A percentile compares a stretch with the other conserved stretches of the same genome.
These are phyloP conservation scores for Dasypus novemcinctus DNA, from an alignment of 2,113 vertebrate species.

Conservation along the genomic window DNA sequence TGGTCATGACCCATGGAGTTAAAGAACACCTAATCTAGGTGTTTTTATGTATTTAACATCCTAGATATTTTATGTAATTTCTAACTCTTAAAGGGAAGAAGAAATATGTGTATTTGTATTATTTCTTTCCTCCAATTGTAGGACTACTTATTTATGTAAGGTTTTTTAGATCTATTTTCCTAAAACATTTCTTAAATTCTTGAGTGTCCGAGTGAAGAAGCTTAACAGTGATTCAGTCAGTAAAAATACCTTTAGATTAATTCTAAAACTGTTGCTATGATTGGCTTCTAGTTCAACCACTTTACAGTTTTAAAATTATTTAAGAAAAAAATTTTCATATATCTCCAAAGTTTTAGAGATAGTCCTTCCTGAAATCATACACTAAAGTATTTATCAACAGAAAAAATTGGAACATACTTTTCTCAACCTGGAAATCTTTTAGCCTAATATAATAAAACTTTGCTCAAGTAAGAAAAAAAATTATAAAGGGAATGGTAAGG, in stretches of 20 bases:
- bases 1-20: background rate
- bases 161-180: background rate
- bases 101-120: background rate
- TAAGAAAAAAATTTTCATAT: background rate
- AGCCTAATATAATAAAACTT: constrained; percentile 2
- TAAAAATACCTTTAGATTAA: constrained; percentile 6
- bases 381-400: background rate
- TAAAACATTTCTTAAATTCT: constrained; percentile 33
- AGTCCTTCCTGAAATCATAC: background rate
- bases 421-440: background rate
- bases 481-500: background rate
- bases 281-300: background rate
- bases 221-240: background rate
- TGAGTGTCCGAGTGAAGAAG: constrained; percentile 7
- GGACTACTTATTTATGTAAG: constrained; percentile 36
- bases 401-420: background rate
- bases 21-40: constrained; percentile 10
- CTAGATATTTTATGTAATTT: constrained; percentile 17
- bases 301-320: constrained; percentile 23
- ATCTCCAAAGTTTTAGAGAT: background rate
- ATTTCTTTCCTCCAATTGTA: constrained; percentile 52
- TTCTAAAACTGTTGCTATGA: constrained; percentile 23
- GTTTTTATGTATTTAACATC: constrained; percentile 23
- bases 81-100: constrained; percentile 26
- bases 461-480: background rate